A percentile compares a stretch with the other conserved stretches of the same genome.
Evolutionary conservation across 2,797 vertebrate genomes (phyloP).

Genomic region (Intellagama lesueurii): DNA sequence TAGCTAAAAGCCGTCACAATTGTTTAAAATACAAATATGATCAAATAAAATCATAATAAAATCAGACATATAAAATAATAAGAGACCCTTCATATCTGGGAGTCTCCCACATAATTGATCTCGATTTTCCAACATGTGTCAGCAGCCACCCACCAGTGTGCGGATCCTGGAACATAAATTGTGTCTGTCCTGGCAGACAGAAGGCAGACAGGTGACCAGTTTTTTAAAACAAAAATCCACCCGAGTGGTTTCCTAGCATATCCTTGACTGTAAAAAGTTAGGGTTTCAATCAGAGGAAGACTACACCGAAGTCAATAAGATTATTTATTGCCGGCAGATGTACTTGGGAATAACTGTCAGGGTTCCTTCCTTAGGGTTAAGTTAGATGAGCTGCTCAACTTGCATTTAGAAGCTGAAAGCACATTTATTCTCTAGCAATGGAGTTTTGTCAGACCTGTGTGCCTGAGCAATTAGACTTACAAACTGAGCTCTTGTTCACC

Average conservation of each 20-base stretch:
- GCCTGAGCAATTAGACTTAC: too few relatives aligned
- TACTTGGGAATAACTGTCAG: neutral
- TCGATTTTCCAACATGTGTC: neutral
- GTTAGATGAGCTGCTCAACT: too few relatives aligned
- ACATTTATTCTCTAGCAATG: too few relatives aligned
- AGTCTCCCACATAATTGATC: too few relatives aligned
- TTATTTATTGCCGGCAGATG: neutral
- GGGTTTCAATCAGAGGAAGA: neutral
- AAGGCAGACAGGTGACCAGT: neutral
- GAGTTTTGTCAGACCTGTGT: too few relatives aligned
- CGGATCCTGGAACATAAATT: neutral
- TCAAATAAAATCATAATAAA: too few relatives aligned
- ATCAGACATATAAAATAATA: too few relatives aligned
- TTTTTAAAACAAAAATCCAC: neutral
- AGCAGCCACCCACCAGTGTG: neutral
- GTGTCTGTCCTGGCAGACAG: neutral
- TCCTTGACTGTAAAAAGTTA: neutral
- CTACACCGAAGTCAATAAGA: neutral
- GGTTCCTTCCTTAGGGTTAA: neutral
- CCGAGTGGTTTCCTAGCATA: neutral
- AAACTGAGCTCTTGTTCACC: too few relatives aligned
- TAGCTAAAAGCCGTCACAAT: too few relatives aligned
- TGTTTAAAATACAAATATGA: too few relatives aligned
- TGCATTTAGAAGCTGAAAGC: too few relatives aligned
- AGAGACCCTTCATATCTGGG: too few relatives aligned